Evolutionary conservation across 2,888 invertebrate genomes (phyloP).

Genomic region (Chrysomela aeneicollis): DNA sequence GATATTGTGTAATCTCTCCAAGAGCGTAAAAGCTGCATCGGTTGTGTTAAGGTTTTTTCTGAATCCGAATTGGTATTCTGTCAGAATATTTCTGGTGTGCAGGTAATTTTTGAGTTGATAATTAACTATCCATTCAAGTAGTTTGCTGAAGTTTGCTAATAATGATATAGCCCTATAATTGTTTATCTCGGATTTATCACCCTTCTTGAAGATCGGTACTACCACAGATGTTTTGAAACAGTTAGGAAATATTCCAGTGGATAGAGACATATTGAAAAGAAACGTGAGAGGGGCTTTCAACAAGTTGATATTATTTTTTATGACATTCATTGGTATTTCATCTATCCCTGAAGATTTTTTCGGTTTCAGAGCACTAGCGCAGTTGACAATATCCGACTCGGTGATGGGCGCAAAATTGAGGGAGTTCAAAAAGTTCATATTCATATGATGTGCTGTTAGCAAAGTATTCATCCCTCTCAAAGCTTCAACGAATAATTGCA

Average conservation of each 20-base stretch:
- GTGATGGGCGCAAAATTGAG: too few species aligned
- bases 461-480: too few species aligned
- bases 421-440: too few species aligned
- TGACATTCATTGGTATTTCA: background rate
- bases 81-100: background rate
- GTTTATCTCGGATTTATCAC: background rate
- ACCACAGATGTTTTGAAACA: background rate
- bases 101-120: background rate
- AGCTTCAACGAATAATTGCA: too few species aligned
- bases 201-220: background rate
- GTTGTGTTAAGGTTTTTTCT: background rate
- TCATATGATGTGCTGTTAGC: too few species aligned
- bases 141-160: background rate
- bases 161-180: background rate
- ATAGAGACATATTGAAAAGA: background rate
- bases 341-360: background rate
- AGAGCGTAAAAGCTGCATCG: conserved; percentile 5
- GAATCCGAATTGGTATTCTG: conserved; percentile 13
- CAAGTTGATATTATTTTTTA: background rate
- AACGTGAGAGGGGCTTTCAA: background rate
- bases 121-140: background rate
- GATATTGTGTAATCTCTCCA: background rate
- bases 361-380: background rate
- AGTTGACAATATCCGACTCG: too few species aligned
- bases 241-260: background rate